phyloP scores from a whole-genome alignment of 2,113 vertebrate genomes.

The Colaptes auratus region DNA sequence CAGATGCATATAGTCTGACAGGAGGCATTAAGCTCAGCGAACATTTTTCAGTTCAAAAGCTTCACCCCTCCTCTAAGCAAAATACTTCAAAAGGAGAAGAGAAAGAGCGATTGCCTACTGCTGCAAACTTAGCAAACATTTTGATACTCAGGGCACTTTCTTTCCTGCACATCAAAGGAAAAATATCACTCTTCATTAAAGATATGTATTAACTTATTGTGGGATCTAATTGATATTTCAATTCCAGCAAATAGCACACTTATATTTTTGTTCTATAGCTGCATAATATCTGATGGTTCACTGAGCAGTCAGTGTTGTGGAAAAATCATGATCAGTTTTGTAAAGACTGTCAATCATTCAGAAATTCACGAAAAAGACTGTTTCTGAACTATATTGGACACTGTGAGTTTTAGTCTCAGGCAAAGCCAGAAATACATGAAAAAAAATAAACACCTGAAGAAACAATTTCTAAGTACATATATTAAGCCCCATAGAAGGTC shows the following conservation, averaged over 20 bases:
- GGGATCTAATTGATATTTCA: constrained; percentile 20
- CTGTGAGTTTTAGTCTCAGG: neutral
- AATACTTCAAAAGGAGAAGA: constrained; percentile 35
- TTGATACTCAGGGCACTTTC: neutral
- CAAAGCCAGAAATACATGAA: neutral
- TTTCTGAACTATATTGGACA: neutral
- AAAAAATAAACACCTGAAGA: neutral
- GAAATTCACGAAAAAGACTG: neutral
- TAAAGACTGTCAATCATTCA: constrained; percentile 32
- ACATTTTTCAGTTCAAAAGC: constrained; percentile 42
- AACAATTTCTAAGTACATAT: neutral
- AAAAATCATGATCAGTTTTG: constrained; percentile 8
- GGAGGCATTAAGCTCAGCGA: constrained; percentile 50
- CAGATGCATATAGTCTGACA: constrained; percentile 47
- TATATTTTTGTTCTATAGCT: constrained; percentile 3
- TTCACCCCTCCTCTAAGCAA: neutral
- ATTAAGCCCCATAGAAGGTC: neutral
- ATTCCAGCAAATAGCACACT: constrained; percentile 43
- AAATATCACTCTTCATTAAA: constrained; percentile 34
- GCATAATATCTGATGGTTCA: constrained; percentile 3
- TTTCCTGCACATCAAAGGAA: constrained; percentile 28
- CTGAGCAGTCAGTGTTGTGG: neutral
- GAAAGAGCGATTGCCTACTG: neutral
- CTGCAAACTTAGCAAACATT: constrained; percentile 7
- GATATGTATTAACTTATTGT: constrained; percentile 33